Evolutionary conservation across 2,113 vertebrate genomes (phyloP).

Genomic region (Seriola dumerili): DNA sequence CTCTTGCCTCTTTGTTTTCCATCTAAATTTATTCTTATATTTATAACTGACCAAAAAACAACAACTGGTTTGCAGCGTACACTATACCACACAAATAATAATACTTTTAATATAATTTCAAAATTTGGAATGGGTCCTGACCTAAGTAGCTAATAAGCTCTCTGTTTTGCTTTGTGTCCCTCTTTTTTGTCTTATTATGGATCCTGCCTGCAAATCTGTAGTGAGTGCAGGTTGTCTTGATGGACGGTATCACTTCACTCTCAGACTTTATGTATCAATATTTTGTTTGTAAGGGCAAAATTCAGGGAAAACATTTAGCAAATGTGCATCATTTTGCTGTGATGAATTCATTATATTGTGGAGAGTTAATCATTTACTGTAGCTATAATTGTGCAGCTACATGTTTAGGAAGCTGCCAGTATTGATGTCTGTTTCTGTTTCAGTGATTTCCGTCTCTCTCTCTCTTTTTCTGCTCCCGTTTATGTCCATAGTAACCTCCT

Average conservation of each 20-base stretch:
- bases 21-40: conserved; percentile 51
- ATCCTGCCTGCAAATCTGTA: neutral
- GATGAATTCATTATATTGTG: neutral
- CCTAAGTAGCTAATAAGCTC: neutral
- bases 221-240: neutral
- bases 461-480: neutral
- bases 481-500: conserved; percentile 91
- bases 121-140: neutral
- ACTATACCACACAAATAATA: neutral
- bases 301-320: neutral
- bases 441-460: neutral
- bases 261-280: neutral
- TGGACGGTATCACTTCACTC: neutral
- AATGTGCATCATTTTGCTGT: neutral
- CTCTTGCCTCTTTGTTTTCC: conserved; percentile 41
- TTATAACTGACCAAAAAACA: conserved; percentile 10
- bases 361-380: neutral
- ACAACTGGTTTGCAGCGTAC: neutral
- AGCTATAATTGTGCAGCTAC: neutral
- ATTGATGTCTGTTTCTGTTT: neutral
- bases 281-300: neutral
- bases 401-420: neutral
- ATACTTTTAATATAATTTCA: conserved; percentile 9
- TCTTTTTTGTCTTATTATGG: neutral
- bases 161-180: neutral